A percentile compares a stretch with the other conserved stretches of the same genome.
Conservation (phyloP, 2,113 vertebrate genomes). For the Aptenodytes patagonicus region DNA sequence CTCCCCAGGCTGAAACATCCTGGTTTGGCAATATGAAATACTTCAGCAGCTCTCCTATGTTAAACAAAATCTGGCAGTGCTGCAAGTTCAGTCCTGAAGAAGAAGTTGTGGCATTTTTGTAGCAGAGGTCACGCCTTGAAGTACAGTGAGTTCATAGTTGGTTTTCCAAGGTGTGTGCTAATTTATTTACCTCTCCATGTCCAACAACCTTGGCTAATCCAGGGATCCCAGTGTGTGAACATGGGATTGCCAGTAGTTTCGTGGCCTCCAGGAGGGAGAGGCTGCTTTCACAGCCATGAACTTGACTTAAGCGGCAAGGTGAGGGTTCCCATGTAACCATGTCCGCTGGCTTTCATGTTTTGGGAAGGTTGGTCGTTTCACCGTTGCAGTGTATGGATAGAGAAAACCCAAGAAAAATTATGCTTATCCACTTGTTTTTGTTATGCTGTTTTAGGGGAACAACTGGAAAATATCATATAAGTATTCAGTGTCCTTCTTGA, state of each 20-base stretch:
- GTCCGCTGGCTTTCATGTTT: neutral
- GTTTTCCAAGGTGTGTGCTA: neutral
- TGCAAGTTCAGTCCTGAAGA: neutral
- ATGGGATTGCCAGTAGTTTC: neutral
- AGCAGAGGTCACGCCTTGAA: neutral
- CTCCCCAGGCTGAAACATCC: neutral
- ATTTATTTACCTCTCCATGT: neutral
- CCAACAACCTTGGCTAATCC: neutral
- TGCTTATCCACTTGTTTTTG: neutral
- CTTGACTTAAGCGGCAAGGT: neutral
- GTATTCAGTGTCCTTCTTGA: neutral
- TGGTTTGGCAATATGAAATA: neutral
- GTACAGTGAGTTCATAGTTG: neutral
- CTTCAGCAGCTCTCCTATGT: neutral
- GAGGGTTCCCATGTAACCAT: neutral
- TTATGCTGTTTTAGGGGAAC: neutral
- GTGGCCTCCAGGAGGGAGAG: neutral
- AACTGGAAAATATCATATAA: neutral
- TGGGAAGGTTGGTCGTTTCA: neutral
- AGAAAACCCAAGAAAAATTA: neutral
- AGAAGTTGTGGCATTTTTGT: neutral
- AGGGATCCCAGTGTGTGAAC: neutral
- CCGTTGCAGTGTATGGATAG: accelerated
- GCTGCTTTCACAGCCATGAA: neutral
- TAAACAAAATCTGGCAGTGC: neutral